Percentiles rank a stretch among this genome's conserved stretches.
Conservation (phyloP, 2,113 vertebrate species). For the Myxocyprinus asiaticus region DNA sequence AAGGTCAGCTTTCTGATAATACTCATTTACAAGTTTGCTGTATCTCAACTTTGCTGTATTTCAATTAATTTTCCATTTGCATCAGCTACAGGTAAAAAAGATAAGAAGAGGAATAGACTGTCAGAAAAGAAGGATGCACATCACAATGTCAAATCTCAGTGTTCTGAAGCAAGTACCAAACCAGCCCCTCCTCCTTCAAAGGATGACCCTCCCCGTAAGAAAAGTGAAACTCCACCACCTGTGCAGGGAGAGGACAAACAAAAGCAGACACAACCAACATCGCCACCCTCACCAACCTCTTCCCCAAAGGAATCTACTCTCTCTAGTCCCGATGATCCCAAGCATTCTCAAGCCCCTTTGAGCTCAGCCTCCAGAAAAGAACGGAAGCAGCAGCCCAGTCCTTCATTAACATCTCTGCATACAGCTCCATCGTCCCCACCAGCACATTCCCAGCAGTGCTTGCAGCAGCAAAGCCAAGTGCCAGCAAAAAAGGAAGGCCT, state of each 20-base stretch:
- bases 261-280: slow-evolving; percentile 57
- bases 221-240: slow-evolving; percentile 78
- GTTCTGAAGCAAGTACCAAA: slow-evolving; percentile 79
- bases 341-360: slow-evolving; percentile 64
- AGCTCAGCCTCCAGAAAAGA: slow-evolving; percentile 77
- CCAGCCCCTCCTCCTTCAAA: slow-evolving; percentile 61
- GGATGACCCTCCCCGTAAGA: slow-evolving; percentile 82
- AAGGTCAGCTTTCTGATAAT: slow-evolving; percentile 73
- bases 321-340: slow-evolving; percentile 69
- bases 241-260: slow-evolving; percentile 82
- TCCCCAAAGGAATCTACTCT: slow-evolving; percentile 42
- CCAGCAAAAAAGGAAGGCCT: slow-evolving; percentile 80
- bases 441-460: slow-evolving; percentile 56
- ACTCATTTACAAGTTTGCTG: too few species aligned
- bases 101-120: slow-evolving; percentile 89
- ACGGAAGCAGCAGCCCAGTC: slow-evolving; percentile 69
- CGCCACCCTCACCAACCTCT: slow-evolving; percentile 55
- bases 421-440: slow-evolving; percentile 63
- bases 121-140: slow-evolving; percentile 88
- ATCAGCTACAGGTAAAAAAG: slow-evolving; percentile 84
- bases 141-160: slow-evolving; percentile 76
- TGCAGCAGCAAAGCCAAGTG: slow-evolving; percentile 70
- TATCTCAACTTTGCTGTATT: not conserved
- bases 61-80: not conserved
- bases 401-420: slow-evolving; percentile 57